Evolutionary conservation across 92 coral and sea anemone genomes (phyloP).

Genomic region (Zoanthus sociatus): DNA sequence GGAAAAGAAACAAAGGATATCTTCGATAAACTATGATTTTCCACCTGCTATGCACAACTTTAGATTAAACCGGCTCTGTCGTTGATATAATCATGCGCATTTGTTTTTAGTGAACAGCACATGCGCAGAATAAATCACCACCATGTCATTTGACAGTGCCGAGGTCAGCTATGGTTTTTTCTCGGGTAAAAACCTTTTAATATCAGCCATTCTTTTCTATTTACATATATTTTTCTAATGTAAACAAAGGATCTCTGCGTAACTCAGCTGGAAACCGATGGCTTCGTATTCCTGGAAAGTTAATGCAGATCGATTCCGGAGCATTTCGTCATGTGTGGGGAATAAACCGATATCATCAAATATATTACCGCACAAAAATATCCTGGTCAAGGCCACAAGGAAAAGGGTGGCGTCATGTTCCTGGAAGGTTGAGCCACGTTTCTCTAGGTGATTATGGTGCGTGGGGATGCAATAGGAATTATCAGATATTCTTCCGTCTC

Average conservation of each 20-base stretch:
- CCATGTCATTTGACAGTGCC: too few species aligned
- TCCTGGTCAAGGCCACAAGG: constrained; percentile 13
- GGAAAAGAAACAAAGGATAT: too few species aligned
- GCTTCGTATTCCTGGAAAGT: constrained; percentile 28
- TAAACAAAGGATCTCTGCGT: constrained; percentile 6
- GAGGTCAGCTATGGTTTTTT: too few species aligned
- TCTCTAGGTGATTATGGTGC: constrained; percentile 3
- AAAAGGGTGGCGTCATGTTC: constrained; percentile 34
- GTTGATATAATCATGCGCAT: too few species aligned
- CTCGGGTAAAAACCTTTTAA: neutral
- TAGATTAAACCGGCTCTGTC: too few species aligned
- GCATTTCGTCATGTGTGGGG: constrained; percentile 57
- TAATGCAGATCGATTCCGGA: constrained; percentile 59
- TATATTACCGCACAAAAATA: constrained; percentile 50
- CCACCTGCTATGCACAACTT: too few species aligned
- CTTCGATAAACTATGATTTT: too few species aligned
- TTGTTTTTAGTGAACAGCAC: too few species aligned
- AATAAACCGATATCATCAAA: constrained; percentile 32
- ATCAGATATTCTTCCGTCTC: constrained; percentile 24
- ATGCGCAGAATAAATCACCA: too few species aligned
- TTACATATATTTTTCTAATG: neutral
- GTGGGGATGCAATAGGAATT: constrained; percentile 27
- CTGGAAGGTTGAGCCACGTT: constrained; percentile 6
- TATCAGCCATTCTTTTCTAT: neutral
- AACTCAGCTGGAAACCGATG: constrained; percentile 19